Evolutionary conservation across 2,113 vertebrate species (phyloP), one percentile per base, ranked within the genome.

Genomic region (Chroicocephalus ridibundus): DNA sequence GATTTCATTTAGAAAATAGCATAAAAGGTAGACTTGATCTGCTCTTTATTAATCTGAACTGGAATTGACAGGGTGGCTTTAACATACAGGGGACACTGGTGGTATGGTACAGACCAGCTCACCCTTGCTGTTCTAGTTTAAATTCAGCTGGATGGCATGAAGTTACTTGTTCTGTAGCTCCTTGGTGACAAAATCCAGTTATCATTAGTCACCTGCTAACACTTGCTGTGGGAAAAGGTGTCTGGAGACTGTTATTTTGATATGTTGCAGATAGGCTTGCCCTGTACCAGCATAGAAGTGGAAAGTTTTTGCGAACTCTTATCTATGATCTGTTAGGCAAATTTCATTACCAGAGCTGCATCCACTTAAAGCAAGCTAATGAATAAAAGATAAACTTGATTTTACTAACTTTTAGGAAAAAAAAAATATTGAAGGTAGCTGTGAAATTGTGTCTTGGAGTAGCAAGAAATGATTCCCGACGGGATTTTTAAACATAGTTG

Each of bases 1-100:
- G 81, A 85, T 95, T 95, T 96, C 65, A 93, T 95, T 93, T 95
- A 82, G 94, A 86, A 96, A 92, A 93, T 24, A 79, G 15, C n/a
- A 65, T 82, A 61, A 96, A 82, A 93, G 34, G 57, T 76, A 46
- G 74, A 66, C 62, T 93, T 94, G 90, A 93, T 90, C 58, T 0
- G 0, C 62, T 85, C 71, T 88, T 85, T 62, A 90, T 93, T 95
- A 84, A 82, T 80, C 72, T 93, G 66, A 80, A 70, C 60, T 82
- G 51, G 46, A 90, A 57, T 77, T 70, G 90, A 72, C 64, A 82
- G 62, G 7, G 18, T 58, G 42, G 82, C 49, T 75, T 90, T 34
- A 87, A 80, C 2, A n/a, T 76, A 7, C 17, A 14, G 36, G 24
- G 11, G 18, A n/a, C 69, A 77, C 47, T 65, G 65, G 18, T 61